Conservation (phyloP, 2,888 invertebrate genomes). For the Amphipoea lucens region DNA sequence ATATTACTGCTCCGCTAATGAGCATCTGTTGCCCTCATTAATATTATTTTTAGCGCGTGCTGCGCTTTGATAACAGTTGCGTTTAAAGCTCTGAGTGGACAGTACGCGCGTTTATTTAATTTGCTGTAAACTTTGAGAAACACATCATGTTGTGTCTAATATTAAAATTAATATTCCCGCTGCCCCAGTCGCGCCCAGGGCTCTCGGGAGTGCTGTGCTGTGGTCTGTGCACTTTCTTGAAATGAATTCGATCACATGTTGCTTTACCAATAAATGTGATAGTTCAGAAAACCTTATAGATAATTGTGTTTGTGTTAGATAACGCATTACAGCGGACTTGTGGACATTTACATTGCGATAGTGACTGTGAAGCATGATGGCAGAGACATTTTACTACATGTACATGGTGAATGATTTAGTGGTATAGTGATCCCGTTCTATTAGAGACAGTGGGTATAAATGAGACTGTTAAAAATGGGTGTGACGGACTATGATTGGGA, state of each 20-base stretch:
- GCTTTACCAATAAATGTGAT: conserved; percentile 77
- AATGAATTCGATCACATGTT: conserved; percentile 82
- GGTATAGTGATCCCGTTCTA: conserved; percentile 70
- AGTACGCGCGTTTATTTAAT: conserved; percentile 58
- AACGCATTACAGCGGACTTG: conserved; percentile 73
- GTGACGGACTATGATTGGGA: conserved; percentile 88
- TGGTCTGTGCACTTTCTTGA: conserved; percentile 73
- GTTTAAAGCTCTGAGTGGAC: conserved; percentile 48
- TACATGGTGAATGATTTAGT: conserved; percentile 77
- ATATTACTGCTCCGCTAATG: conserved; percentile 74
- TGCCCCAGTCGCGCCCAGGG: conserved; percentile 87
- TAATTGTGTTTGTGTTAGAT: conserved; percentile 87
- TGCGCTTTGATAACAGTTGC: conserved; percentile 65
- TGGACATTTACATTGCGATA: conserved; percentile 72
- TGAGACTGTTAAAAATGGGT: conserved; percentile 84
- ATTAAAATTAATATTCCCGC: conserved; percentile 89
- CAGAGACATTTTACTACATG: conserved; percentile 68
- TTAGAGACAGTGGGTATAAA: conserved; percentile 74
- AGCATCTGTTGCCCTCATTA: conserved; percentile 71
- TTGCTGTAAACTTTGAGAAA: conserved; percentile 80
- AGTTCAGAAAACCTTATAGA: conserved; percentile 79
- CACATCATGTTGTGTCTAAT: conserved; percentile 82
- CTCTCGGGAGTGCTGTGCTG: conserved; percentile 82
- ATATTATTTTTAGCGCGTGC: conserved; percentile 61
- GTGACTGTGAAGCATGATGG: conserved; percentile 70